These are phyloP conservation scores for Toxotes jaculatrix DNA, from an alignment of 2,113 vertebrate genomes.

Conservation along the genomic window DNA sequence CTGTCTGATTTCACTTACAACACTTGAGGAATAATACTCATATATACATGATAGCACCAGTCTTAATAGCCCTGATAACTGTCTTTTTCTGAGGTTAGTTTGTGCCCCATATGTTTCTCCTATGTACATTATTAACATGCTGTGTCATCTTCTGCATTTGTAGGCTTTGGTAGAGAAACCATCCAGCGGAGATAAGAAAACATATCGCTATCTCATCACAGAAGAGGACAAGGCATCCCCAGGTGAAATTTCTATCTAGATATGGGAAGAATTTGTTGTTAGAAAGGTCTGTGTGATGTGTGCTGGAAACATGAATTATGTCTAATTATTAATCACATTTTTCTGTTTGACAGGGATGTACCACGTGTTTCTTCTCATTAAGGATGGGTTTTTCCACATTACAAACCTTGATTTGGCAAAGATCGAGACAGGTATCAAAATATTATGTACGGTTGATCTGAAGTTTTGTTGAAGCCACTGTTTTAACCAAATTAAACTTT, in stretches of 20 bases:
- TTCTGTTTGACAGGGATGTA: slow-evolving; percentile 84
- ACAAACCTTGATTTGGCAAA: slow-evolving; percentile 89
- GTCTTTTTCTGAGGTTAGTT: background rate
- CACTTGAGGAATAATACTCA: background rate
- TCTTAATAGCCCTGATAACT: background rate
- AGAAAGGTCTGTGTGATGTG: background rate
- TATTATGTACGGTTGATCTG: background rate
- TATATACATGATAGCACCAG: background rate
- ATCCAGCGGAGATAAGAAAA: slow-evolving; percentile 76
- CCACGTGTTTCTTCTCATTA: slow-evolving; percentile 89
- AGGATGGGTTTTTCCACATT: slow-evolving; percentile 90
- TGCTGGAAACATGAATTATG: background rate
- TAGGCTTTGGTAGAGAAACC: slow-evolving; percentile 86
- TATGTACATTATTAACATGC: background rate
- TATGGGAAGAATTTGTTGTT: background rate
- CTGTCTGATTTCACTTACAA: background rate
- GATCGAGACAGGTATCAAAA: slow-evolving; percentile 87
- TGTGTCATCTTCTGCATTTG: slow-evolving; percentile 16
- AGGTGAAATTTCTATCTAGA: slow-evolving; percentile 81
- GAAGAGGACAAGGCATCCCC: slow-evolving; percentile 82
- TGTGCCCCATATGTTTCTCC: background rate
- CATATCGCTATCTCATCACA: slow-evolving; percentile 87
- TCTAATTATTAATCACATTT: background rate
- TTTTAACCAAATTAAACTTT: background rate
- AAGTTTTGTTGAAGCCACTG: background rate